Conservation (phyloP, 2,888 invertebrate genomes). For the Lasioglossum marginatum region DNA sequence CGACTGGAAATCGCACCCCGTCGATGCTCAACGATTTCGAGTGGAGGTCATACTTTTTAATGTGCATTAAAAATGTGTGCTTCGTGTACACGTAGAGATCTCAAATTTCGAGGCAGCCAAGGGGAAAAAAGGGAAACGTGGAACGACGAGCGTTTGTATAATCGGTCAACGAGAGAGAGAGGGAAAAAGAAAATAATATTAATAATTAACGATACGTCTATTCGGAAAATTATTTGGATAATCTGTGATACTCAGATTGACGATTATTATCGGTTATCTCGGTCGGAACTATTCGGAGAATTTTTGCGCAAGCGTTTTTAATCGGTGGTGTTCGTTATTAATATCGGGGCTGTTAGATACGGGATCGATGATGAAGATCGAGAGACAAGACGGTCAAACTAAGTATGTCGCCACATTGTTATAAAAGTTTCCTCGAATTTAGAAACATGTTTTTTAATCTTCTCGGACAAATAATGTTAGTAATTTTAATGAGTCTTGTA, state of each 20-base stretch:
- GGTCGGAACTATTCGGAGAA: slow-evolving; percentile 29
- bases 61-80: not conserved
- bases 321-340: slow-evolving; percentile 20
- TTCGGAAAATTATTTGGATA: slow-evolving; percentile 54
- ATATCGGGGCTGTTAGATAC: slow-evolving; percentile 45
- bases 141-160: slow-evolving; percentile 29
- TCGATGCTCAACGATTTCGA: slow-evolving; percentile 39
- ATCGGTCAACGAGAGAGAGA: slow-evolving; percentile 7
- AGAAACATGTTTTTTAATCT: not conserved
- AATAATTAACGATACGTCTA: slow-evolving; percentile 35
- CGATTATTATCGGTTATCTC: slow-evolving; percentile 49
- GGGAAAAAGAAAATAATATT: slow-evolving; percentile 1
- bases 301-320: slow-evolving; percentile 31
- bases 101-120: not conserved
- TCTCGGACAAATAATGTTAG: not conserved
- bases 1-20: slow-evolving; percentile 16
- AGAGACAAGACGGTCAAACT: slow-evolving; percentile 15
- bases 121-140: not conserved
- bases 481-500: not conserved
- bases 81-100: not conserved
- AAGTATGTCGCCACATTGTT: not conserved
- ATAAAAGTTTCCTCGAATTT: not conserved
- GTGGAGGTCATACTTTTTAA: slow-evolving; percentile 6
- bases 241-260: slow-evolving; percentile 61
- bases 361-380: slow-evolving; percentile 30